Base-by-base conservation (phyloP, 2,888 invertebrate species). In the Torymus tubicola region DNA sequence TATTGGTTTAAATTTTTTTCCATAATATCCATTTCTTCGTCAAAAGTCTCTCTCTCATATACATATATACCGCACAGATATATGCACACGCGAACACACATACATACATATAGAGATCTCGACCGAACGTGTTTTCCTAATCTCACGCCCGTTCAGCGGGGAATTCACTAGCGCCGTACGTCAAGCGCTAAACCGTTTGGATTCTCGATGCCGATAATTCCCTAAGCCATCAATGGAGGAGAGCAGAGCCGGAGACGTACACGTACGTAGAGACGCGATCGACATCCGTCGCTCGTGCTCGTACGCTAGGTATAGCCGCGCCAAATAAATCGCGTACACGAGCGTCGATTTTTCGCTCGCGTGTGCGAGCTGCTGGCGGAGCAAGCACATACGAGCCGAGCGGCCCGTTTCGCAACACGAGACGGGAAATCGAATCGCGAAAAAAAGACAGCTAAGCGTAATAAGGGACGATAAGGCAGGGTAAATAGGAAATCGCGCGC, bases 131-230 rank as follows among this genome's bases (percentile, higher is more conserved):
- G 58, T 8, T 1, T 13, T 13, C 5, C 4, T n/a, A 10, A 31
- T 31, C 31, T 31, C 31, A 31, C 31, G 31, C 31, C 31, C 31
- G 31, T 31, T 31, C 31, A 31, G 5, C 31, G 31, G 31, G 31
- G 31, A 21, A 74, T 74, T 74, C 67, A 50, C n/a, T 52, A n/a
- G 31, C n/a, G 50, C n/a, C 60, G n/a, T 60, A n/a, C 52, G 14
- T 69, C 63, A 63, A 65, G 53, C 31, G 75, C 18, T 55, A 16
- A 68, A 75, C 31, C 60, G 16, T 68, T 31, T 5, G 18, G 31
- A 75, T 75, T 31, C 68, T 61, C 60, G 61, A 50, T 8, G 8
- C 68, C 24, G 60, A 76, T 69, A 61, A 76, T 69, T 55, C 55
- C 18, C 31, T 18, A 31, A 68, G 60, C 58, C 61, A 75, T 75